Evolutionary conservation across 2,888 invertebrate species (phyloP).

Genomic region (Empis stercorea): DNA sequence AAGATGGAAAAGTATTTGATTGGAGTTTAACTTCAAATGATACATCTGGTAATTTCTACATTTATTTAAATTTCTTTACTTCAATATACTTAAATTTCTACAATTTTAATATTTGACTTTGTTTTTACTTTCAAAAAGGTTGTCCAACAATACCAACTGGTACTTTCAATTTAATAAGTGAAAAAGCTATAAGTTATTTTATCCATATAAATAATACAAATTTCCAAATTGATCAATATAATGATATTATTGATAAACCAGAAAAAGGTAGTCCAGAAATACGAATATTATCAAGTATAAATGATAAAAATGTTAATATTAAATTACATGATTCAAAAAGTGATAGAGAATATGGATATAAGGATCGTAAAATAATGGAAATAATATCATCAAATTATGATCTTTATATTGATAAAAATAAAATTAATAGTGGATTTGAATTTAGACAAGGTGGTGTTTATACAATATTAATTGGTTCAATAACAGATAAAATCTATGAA

Average conservation of each 20-base stretch:
- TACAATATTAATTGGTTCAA: constrained; percentile 22
- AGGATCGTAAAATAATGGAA: constrained; percentile 16
- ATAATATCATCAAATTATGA: constrained; percentile 18
- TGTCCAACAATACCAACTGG: background rate
- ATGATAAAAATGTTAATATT: constrained; percentile 14
- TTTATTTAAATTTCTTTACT: background rate
- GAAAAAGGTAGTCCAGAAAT: constrained; percentile 23
- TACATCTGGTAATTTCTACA: background rate
- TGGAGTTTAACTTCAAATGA: constrained; percentile 11
- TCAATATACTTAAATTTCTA: too few species aligned
- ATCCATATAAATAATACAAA: constrained; percentile 16
- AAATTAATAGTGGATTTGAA: constrained; percentile 2
- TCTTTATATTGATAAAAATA: constrained; percentile 15
- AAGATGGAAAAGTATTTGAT: background rate
- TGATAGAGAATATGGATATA: constrained; percentile 5
- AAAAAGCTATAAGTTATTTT: constrained; percentile 23
- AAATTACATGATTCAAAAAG: constrained; percentile 14
- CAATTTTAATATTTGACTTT: too few species aligned
- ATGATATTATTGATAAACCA: constrained; percentile 26
- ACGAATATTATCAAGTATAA: constrained; percentile 23
- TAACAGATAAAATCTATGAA: constrained; percentile 2
- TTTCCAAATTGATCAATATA: constrained; percentile 14
- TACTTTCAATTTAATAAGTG: background rate
- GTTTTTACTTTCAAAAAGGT: too few species aligned
- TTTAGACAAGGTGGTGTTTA: constrained; percentile 33